Evolutionary conservation across 1,140 invertebrate species (phyloP), one percentile per base, ranked within the genome.

Genomic region (Drosophila albomicans): DNA sequence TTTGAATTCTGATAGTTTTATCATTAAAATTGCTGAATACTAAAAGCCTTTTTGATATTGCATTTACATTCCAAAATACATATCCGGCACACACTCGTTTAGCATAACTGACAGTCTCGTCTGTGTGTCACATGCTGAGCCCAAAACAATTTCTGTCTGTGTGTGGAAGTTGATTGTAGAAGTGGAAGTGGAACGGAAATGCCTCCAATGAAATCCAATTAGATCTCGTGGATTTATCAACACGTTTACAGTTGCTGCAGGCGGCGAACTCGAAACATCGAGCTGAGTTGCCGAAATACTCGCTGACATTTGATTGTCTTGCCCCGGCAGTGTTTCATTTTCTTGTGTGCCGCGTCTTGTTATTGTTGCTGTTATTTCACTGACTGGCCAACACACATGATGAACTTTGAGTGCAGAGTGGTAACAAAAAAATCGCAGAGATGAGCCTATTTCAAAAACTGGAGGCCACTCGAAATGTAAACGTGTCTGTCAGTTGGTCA

Each of bases 151-250:
- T 15, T 48, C 15, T 38, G 7, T 38, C 0, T 38, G 35, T 38
- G 35, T 38, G 35, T 38, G 35, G 20, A 25, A 25, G 20, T 25
- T 2, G 30, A 32, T 32, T 38, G 35, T 38, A 25, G 20, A 25
- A 3, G 35, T 38, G 35, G 7, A 10, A 3, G 35, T 38, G 35
- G 7, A 32, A 32, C 32, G 32, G 32, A 32, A 32, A 5, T 32
- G 32, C 28, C 41, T 72, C 72, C 74, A 84, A 75, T 88, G 67
- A 62, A 88, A 89, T 87, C 78, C 80, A 87, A 89, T 87, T 89
- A 89, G 81, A 32, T 54, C 73, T 66, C 58, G 64, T 35, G 81
- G 59, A 65, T 75, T 88, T 87, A 89, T 78, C 85, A 88, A 89
- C 73, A 75, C 84, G 66, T 71, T 75, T 75, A 64, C 82, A 79